Conservation (phyloP, 2,888 invertebrate genomes). For the Galerucella nymphaeae region DNA sequence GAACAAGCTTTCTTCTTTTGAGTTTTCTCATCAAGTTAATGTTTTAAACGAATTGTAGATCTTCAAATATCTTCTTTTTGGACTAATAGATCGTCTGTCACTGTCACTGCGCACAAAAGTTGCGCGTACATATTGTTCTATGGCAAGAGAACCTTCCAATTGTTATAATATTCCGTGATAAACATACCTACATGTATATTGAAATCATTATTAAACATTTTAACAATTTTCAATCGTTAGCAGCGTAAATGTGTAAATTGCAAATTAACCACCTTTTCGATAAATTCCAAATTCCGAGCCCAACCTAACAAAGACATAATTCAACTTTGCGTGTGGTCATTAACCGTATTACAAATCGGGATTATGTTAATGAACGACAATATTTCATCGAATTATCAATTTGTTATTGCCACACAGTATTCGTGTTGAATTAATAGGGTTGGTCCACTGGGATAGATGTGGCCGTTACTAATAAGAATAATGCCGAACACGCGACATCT, state of each 20-base stretch:
- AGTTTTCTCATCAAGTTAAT: too few relatives aligned
- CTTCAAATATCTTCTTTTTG: too few relatives aligned
- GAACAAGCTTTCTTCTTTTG: background rate
- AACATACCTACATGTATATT: too few relatives aligned
- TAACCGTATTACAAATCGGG: slow-evolving; percentile 43
- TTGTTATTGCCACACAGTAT: slow-evolving; percentile 43
- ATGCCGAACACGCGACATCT: slow-evolving; percentile 45
- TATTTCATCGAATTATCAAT: slow-evolving; percentile 48
- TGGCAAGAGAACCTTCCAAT: too few relatives aligned
- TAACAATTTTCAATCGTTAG: too few relatives aligned
- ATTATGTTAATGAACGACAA: slow-evolving; percentile 45
- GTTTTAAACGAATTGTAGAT: too few relatives aligned
- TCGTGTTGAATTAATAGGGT: slow-evolving; percentile 44
- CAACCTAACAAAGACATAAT: slow-evolving; percentile 31
- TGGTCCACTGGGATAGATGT: slow-evolving; percentile 41
- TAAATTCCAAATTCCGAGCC: slow-evolving; percentile 26
- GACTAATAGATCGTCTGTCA: too few relatives aligned
- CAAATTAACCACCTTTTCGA: background rate
- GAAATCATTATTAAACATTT: too few relatives aligned
- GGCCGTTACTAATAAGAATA: slow-evolving; percentile 45
- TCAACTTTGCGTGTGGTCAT: slow-evolving; percentile 44
- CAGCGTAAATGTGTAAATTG: too few relatives aligned
- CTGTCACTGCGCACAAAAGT: too few relatives aligned
- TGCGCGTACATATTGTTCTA: too few relatives aligned
- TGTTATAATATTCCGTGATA: too few relatives aligned